Conservation (phyloP, 2,888 invertebrate genomes). For the Druceiella hillmani region DNA sequence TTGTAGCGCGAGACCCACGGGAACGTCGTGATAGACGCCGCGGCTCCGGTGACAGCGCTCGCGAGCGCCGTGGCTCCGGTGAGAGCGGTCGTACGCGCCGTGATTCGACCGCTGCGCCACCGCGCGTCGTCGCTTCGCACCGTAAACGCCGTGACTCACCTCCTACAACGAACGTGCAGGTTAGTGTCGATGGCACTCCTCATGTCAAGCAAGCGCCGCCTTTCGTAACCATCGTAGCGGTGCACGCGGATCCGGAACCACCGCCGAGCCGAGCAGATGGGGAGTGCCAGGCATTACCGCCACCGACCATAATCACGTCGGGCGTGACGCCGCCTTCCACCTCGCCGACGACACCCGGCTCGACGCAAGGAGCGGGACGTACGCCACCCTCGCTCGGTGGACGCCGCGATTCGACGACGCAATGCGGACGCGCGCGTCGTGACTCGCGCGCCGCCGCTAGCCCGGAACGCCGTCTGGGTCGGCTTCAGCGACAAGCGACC, state of each 20-base stretch:
- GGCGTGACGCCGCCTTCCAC: slow-evolving; percentile 80
- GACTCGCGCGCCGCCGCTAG: slow-evolving; percentile 63
- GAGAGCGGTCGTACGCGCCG: slow-evolving; percentile 65
- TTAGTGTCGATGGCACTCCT: slow-evolving; percentile 55
- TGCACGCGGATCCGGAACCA: slow-evolving; percentile 44
- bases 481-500: slow-evolving; percentile 81
- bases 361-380: slow-evolving; percentile 32
- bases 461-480: slow-evolving; percentile 62
- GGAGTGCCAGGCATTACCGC: slow-evolving; percentile 57
- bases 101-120: slow-evolving; percentile 58
- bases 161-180: slow-evolving; percentile 40
- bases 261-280: slow-evolving; percentile 50
- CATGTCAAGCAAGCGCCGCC: slow-evolving; percentile 49
- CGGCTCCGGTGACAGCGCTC: slow-evolving; percentile 58
- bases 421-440: slow-evolving; percentile 65
- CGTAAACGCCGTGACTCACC: slow-evolving; percentile 50
- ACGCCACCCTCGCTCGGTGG: slow-evolving; percentile 50
- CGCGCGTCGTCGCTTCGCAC: slow-evolving; percentile 59
- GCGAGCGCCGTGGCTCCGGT: slow-evolving; percentile 58
- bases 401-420: slow-evolving; percentile 78
- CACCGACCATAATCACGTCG: slow-evolving; percentile 77
- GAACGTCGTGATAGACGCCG: slow-evolving; percentile 46
- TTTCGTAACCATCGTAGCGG: slow-evolving; percentile 44
- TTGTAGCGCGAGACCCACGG: slow-evolving; percentile 36
- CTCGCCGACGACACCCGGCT: slow-evolving; percentile 60